These are phyloP conservation scores for Triplophysa bombifrons DNA, from an alignment of 2,797 vertebrate species.

Conservation along the genomic window DNA sequence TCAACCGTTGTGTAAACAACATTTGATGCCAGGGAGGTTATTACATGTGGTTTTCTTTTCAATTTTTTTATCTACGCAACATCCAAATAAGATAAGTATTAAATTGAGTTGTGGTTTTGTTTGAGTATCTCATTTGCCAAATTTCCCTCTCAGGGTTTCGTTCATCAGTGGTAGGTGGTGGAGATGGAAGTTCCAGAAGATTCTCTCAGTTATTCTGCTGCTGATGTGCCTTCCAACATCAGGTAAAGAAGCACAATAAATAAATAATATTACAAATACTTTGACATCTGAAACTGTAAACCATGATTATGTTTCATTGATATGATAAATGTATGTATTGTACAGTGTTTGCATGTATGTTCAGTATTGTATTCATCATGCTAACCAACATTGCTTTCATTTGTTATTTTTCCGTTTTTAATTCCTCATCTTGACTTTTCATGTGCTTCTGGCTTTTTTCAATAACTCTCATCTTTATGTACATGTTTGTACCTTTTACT, in stretches of 20 bases:
- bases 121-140: neutral
- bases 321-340: neutral
- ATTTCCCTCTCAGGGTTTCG: conserved; percentile 74
- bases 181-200: conserved; percentile 79
- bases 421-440: conserved; percentile 23
- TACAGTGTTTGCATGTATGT: conserved; percentile 1
- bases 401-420: neutral
- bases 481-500: neutral
- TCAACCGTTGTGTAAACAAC: conserved; percentile 1
- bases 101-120: conserved; percentile 7
- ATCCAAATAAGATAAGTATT: neutral
- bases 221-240: conserved; percentile 64
- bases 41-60: neutral
- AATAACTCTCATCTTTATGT: neutral
- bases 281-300: neutral
- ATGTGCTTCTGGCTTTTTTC: conserved; percentile 6
- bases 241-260: conserved; percentile 70
- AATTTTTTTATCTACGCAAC: neutral
- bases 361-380: conserved; percentile 2
- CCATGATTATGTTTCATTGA: neutral
- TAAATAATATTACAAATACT: neutral
- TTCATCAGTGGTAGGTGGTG: conserved; percentile 74
- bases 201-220: conserved; percentile 66
- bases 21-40: neutral
- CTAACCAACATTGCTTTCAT: conserved; percentile 42